These are phyloP conservation scores for Rhinoraja longicauda DNA, from an alignment of 2,797 vertebrate species.

Conservation along the genomic window DNA sequence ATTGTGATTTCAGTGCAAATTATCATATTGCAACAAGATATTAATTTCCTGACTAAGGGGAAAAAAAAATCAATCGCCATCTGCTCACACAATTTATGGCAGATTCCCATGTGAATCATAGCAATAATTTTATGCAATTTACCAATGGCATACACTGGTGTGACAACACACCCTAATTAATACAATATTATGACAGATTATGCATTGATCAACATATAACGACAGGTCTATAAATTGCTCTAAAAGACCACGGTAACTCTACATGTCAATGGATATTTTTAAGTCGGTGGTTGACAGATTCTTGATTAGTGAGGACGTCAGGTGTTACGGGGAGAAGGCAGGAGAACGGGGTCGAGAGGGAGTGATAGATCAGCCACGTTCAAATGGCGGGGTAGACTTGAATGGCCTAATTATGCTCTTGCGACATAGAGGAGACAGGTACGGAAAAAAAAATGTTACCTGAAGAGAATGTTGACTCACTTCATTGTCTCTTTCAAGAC, in stretches of 20 bases:
- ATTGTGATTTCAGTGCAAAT: constrained; percentile 10
- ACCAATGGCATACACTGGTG: background rate
- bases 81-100: background rate
- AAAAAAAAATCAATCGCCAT: background rate
- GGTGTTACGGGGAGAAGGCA: no score
- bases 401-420: no score
- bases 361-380: no score
- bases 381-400: no score
- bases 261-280: no score
- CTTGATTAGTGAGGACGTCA: no score
- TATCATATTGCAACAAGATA: constrained; percentile 15
- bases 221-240: background rate
- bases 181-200: background rate
- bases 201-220: background rate
- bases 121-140: background rate
- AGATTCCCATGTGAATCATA: background rate
- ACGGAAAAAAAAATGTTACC: background rate
- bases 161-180: background rate
- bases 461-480: background rate
- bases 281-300: no score
- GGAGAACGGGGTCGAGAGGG: no score
- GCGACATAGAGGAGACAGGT: background rate
- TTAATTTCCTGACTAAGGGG: background rate
- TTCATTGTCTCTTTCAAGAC: background rate
- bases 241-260: no score